Evolutionary conservation across 2,888 invertebrate species (phyloP), one percentile per base, ranked within the genome.

Genomic region (Eristalis arbustorum): DNA sequence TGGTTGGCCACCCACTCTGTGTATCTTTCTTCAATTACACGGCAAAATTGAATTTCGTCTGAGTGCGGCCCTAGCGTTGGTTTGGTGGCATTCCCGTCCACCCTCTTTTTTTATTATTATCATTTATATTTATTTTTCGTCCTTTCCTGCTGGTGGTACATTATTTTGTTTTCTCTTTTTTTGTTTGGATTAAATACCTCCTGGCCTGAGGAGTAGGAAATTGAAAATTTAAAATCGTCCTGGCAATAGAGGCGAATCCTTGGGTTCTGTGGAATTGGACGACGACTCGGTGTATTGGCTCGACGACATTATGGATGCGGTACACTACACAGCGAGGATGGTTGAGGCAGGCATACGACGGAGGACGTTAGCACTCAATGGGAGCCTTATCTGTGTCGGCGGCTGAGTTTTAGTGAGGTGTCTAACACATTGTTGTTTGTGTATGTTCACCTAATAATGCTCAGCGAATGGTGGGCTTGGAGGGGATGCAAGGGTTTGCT

Each of bases 171-270:
- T 75, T 13, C 59, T 62, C 2, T 22, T 63, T 31, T 63, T 64
- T 71, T 22, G 25, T 28, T 28, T 57, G 59, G 59, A 75, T 59
- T 67, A 72, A 72, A 84, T 80, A 80, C 67, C 67, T 68, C 66
- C 40, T 72, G 76, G 68, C 77, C 68, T 68, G 63, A 61, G 72
- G 76, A 73, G 40, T 64, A 85, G 84, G 81, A 85, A 85, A 85
- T 81, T 81, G 84, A 85, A 85, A 85, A 84, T 84, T 80, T 81
- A 72, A 80, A 84, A 85, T 81, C 69, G 73, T 81, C 81, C 76
- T 81, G 79, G 79, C 75, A 79, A 66, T 69, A 79, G 59, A 74
- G 74, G 69, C 56, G 62, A 34, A 49, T 76, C 23, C 63, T 80
- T 81, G 63, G 72, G 76, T 73, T 76, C 64, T 6, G 40, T 59